Base-by-base conservation (phyloP, 1,140 invertebrate species). In the Drosophila ohnishii region DNA sequence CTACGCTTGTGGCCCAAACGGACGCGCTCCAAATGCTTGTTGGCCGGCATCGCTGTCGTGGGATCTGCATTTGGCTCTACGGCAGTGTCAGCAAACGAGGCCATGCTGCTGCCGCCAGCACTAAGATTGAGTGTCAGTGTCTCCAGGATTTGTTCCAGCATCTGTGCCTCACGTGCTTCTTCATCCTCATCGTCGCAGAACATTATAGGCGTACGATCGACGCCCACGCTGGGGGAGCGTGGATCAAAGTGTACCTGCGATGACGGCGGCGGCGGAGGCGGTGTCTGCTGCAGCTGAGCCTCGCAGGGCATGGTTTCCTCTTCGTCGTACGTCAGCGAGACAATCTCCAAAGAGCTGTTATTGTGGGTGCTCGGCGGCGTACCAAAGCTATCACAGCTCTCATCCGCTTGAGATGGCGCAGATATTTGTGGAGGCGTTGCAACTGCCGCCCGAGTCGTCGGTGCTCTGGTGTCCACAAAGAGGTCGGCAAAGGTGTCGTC, bases 161-260 rank as follows among this genome's bases (percentile, higher is more conserved):
- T 84, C 48, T 82, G 75, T 2, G 85, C 76, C 39, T 91, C 90
- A 3, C 61, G 69, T 10, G 74, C 73, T 32, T 87, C 83, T 3
- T 82, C 63, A 19, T 91, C 90, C 42, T 90, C 87, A 64, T 90
- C 85, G 44, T 91, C 88, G 30, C 84, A 84, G 16, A 92, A 86
- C 40, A 93, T 86, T 25, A 93, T 93, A 2, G 92, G 92, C 13
- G 92, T 93, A 30, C 92, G 88, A 40, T 90, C 85, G 40, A 93
- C 90, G n/a, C 92, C 92, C 9, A 91, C 48, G 25, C 87, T 91
- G 4, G 92, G 92, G 2, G 92, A 93, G 2, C 92, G 88, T 0
- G 92, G 92, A 91, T 93, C 92, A n/a, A 84, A 53, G 14, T 39
- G 42, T 22, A 45, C 5, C 34, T 48, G 40, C 2, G 51, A 30